Evolutionary conservation across 23 tunicate species (phyloP).

Genomic region (Styela plicata): DNA sequence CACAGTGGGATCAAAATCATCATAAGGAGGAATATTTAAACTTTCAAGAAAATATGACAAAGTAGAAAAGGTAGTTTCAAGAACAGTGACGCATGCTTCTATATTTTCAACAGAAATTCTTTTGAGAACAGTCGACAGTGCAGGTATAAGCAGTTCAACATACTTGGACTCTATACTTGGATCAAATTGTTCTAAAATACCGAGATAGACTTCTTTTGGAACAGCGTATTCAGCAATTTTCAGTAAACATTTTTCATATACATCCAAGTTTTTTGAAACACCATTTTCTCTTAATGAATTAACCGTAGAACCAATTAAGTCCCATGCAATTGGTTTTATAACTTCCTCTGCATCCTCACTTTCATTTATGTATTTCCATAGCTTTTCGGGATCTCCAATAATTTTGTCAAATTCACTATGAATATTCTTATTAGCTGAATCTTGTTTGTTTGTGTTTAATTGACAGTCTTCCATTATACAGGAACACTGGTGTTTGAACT

Average conservation of each 20-base stretch:
- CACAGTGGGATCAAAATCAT: slow-evolving; percentile 20
- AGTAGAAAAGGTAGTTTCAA: slow-evolving; percentile 34
- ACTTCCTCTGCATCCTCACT: background rate
- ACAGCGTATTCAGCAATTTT: slow-evolving; percentile 33
- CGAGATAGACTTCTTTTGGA: slow-evolving; percentile 52
- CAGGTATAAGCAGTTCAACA: slow-evolving; percentile 55
- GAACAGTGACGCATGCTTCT: slow-evolving; percentile 6
- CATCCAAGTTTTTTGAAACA: slow-evolving; percentile 19
- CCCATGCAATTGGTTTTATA: slow-evolving; percentile 47
- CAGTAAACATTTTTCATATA: slow-evolving; percentile 37
- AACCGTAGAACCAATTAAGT: slow-evolving; percentile 30
- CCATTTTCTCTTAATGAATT: slow-evolving; percentile 43
- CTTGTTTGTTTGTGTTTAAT: too few relatives aligned
- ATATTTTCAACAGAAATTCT: background rate
- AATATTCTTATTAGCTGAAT: too few relatives aligned
- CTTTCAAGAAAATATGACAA: slow-evolving; percentile 52
- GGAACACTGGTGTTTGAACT: too few relatives aligned
- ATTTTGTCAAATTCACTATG: background rate
- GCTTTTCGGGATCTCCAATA: background rate
- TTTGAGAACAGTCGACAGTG: slow-evolving; percentile 25
- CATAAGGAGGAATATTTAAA: slow-evolving; percentile 54
- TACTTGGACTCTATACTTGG: slow-evolving; percentile 48
- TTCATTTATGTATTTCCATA: background rate
- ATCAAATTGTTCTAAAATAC: slow-evolving; percentile 76
- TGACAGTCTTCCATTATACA: too few relatives aligned